phyloP scores from a whole-genome alignment of 2,113 vertebrate species.

The Mirounga angustirostris region DNA sequence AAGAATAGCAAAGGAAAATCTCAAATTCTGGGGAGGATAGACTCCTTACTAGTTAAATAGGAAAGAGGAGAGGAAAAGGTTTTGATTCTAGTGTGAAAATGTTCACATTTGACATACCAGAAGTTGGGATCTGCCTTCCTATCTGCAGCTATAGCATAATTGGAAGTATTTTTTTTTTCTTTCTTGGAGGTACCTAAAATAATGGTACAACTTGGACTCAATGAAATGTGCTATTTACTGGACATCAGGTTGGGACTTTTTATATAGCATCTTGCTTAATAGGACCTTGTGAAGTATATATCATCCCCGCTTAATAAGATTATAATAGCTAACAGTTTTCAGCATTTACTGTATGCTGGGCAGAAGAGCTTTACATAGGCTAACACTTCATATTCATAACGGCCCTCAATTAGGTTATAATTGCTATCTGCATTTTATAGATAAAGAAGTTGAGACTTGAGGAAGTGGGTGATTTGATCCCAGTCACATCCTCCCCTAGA shows the following conservation, averaged over 20 bases:
- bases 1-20: background rate
- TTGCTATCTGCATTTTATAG: background rate
- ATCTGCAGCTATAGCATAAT: background rate
- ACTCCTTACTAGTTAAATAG: background rate
- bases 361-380: background rate
- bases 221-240: slow-evolving; percentile 8
- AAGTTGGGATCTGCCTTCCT: background rate
- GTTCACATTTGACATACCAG: background rate
- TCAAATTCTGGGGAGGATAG: background rate
- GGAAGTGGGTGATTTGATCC: background rate
- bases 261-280: background rate
- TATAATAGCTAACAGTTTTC: background rate
- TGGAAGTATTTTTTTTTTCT: background rate
- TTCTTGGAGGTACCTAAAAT: slow-evolving; percentile 1
- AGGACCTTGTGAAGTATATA: background rate
- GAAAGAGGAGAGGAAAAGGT: background rate
- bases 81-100: background rate
- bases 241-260: background rate
- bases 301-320: background rate
- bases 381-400: background rate
- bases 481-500: background rate
- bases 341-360: background rate
- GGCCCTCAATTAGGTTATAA: background rate
- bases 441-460: background rate
- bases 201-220: background rate